Base-by-base conservation (phyloP, 2,113 vertebrate genomes). In the Taxidea taxus region DNA sequence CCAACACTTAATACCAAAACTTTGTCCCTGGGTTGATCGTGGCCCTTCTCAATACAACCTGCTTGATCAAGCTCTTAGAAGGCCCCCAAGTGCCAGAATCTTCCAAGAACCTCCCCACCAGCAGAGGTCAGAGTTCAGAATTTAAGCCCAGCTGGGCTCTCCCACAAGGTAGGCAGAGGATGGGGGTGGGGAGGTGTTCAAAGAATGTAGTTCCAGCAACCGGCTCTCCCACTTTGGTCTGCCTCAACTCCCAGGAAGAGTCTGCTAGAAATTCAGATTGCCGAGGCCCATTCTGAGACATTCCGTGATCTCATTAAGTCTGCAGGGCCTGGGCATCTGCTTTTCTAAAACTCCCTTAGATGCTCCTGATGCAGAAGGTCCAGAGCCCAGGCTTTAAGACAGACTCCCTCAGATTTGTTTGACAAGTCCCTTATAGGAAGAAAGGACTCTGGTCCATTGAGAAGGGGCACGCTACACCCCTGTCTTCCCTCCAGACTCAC, bases 171-270 rank as follows among this genome's bases (percentile, higher is more conserved):
- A 12, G 5, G 2, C 12, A 8, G 4, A 3, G 10, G 20, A 4
- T 0, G 0, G 3, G 13, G 20, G 3, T 2, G 12, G 13, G 7
- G 3, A 37, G 20, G 20, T 21, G 31, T 75, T 60, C n/a, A 4
- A 8, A 16, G 58, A 51, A 84, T 1, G 25, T 4, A 27, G 1
- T 37, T 86, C 37, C 27, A 82, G 20, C 58, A 37, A 6, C 49
- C 6, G 21, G 20, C 20, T 92, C 29, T 77, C 70, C 42, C 15
- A 68, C 16, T 13, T 0, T 6, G 14, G 16, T 39, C 20, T 2
- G 4, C 51, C 72, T 81, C n/a, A 44, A 60, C 25, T 64, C 42
- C 37, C 51, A 6, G 0, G 2, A 21, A 51, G n/a, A 47, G 15
- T 37, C 27, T 15, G 2, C 56, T 44, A 34, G 34, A 82, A 31